Base-by-base conservation (phyloP, 1,140 invertebrate species). In the Rhagoletis pomonella region DNA sequence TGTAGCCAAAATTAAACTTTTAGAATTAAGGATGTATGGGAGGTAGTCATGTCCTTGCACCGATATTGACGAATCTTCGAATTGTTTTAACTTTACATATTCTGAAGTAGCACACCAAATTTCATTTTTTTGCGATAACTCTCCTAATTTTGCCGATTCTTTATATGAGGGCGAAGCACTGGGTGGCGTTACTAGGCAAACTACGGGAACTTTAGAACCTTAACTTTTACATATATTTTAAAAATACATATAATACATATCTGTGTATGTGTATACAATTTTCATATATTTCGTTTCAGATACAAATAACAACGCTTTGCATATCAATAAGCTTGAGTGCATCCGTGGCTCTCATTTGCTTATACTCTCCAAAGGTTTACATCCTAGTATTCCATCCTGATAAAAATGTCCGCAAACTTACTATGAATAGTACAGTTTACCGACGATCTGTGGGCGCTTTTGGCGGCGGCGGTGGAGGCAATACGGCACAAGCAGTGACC, bases 301-400 rank as follows among this genome's bases (percentile, higher is more conserved):
- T 97, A 77, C 96, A 97, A 91, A 96, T 97, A 88, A 96, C 96
- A 17, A 97, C 96, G 86, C 94, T 97, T 92, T 97, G 96, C 90
- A 96, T 97, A 93, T 96, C 96, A 88, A 95, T 97, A 88, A 96
- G 95, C 90, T 94, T 97, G 85, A 97, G 96, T 89, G 96, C 97
- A 14, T 96, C 96, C 1, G 96, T 97, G 14, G 96, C 95, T 1
- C 94, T 97, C 0, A 95, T 95, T 29, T 97, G 96, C 90, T 94
- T 97, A 0, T 97, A 97, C 93, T 95, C 95, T 2, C 97, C 97
- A 1, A 97, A 97, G 93, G 95, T 97, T 62, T 96, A 96, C 90
- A 95, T 97, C 64, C 95, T 97, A 17, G 93, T 97, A 39, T 96
- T 96, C 91, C 96, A 97, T 90, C 96, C 96, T 0, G 95, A 96